Evolutionary conservation across 2,888 invertebrate species (phyloP), one percentile per base, ranked within the genome.

Genomic region (Caenorhabditis sp.): DNA sequence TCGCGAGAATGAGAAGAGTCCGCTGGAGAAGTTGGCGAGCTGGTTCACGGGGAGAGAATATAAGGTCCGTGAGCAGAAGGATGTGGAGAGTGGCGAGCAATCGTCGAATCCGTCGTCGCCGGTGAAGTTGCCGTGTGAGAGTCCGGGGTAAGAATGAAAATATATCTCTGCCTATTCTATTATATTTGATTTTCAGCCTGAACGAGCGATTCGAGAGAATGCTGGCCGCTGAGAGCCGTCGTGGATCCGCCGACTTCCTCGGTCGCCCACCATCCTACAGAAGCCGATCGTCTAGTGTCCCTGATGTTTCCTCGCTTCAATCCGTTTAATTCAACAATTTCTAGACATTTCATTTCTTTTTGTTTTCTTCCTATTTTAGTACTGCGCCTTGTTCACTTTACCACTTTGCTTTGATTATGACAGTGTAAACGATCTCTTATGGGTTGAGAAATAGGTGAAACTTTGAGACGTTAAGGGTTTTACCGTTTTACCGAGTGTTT

Each of bases 31-130:
- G 26, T 35, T 82, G 26, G 82, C 82, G 28, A 67, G 35, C 8
- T 82, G 77, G 82, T 82, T 82, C 58, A 78, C 82, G 0, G 71
- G 71, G 18, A 81, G 80, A 67, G 61, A 62, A 8, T 18, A 56
- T 15, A 69, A 55, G 58, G 60, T 40, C 2, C 6, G 13, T 2
- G 40, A 40, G 40, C 11, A 67, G 62, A 72, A 70, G 58, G 69
- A 64, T 35, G 22, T 70, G 44, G 78, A 70, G 37, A 40, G 47
- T n/a, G 70, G 70, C 44, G 55, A 20, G 26, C 13, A n/a, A 1
- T 37, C 47, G 5, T 47, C 32, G 32, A 56, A 72, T 2, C 60
- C 55, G 3, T 47, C 62, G 8, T 69, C 69, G 0, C 68, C 62
- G 15, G 26, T 28, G 32, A 77, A 77, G 15, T 9, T 69, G 9